phyloP scores from a whole-genome alignment of 2,888 invertebrate species.

The Idaea biselata region DNA sequence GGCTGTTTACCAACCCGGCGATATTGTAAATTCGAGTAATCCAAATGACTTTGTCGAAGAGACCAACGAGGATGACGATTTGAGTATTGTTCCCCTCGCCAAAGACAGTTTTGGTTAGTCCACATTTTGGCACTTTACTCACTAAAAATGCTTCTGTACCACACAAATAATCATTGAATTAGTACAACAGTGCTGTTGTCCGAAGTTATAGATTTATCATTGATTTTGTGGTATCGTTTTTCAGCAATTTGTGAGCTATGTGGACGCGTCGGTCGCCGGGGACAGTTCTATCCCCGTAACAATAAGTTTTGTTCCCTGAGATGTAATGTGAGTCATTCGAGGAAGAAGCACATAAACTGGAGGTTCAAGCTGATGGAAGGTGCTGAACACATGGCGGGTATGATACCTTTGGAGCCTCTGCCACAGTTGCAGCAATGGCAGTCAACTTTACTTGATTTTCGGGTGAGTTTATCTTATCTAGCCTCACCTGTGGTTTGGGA shows the following conservation, averaged over 20 bases:
- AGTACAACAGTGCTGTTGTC: neutral
- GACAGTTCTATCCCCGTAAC: slow-evolving; percentile 64
- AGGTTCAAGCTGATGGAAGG: slow-evolving; percentile 72
- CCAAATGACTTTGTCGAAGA: slow-evolving; percentile 48
- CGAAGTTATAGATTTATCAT: neutral
- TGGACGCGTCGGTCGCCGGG: slow-evolving; percentile 65
- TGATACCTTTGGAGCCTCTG: slow-evolving; percentile 73
- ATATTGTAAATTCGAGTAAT: slow-evolving; percentile 45
- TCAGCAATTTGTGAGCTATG: slow-evolving; percentile 74
- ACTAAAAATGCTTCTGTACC: neutral
- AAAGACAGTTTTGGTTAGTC: slow-evolving; percentile 93
- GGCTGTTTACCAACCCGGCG: slow-evolving; percentile 62
- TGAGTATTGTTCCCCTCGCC: slow-evolving; percentile 92
- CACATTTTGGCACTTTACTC: neutral
- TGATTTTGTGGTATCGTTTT: slow-evolving; percentile 20
- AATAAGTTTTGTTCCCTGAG: slow-evolving; percentile 67
- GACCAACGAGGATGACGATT: slow-evolving; percentile 77
- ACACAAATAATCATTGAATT: neutral
- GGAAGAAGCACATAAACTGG: slow-evolving; percentile 60
- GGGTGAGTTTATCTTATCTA: slow-evolving; percentile 39
- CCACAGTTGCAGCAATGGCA: slow-evolving; percentile 76
- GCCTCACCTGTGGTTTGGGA: neutral
- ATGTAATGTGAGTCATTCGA: slow-evolving; percentile 56
- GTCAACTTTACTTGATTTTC: slow-evolving; percentile 59
- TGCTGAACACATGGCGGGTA: slow-evolving; percentile 71